Evolutionary conservation across 2,888 invertebrate genomes (phyloP), one percentile per base, ranked within the genome.

Genomic region (Epirrhoe alternata): DNA sequence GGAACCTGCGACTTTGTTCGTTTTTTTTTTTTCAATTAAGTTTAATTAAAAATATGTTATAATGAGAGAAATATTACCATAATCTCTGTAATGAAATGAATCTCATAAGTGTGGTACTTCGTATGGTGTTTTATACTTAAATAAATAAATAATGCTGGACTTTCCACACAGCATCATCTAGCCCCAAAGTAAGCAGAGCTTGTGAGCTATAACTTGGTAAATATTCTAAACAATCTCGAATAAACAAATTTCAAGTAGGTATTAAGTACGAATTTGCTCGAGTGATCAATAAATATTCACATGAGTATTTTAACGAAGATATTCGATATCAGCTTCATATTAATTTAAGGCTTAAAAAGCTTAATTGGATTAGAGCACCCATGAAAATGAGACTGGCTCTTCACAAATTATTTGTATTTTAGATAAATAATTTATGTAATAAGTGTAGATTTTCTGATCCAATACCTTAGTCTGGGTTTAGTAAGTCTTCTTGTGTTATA

Each of bases 391-490:
- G 38, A 42, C 38, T 12, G 31, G 45, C 30, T 30, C 56, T 45
- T 56, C 38, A 30, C 45, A 56, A 56, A 31, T 51, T 51, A 50
- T 50, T 56, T 42, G 45, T 30, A 30, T 38, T 54, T 38, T 10
- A 38, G 35, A 33, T 45, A 30, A 57, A 52, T 45, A 30, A 57
- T 16, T 57, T 30, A 57, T 57, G 8, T 49, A 57, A 14, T n/a
- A 49, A 10, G 14, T 33, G 31, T 57, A 8, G 16, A 33, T 31
- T 33, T 14, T 10, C 16, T 31, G 31, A 57, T 33, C 14, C 16
- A 57, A 33, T 57, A 33, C 31, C 53, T 12, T 54, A 24, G 17
- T 61, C 35, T 61, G 14, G 56, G 14, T 47, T 56, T 8, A n/a
- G 31, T 38, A 42, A 42, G 38, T 10, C 38, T 38, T 38, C 38